phyloP scores from a whole-genome alignment of 2,797 vertebrate species.

The Enteromius radiatus region DNA sequence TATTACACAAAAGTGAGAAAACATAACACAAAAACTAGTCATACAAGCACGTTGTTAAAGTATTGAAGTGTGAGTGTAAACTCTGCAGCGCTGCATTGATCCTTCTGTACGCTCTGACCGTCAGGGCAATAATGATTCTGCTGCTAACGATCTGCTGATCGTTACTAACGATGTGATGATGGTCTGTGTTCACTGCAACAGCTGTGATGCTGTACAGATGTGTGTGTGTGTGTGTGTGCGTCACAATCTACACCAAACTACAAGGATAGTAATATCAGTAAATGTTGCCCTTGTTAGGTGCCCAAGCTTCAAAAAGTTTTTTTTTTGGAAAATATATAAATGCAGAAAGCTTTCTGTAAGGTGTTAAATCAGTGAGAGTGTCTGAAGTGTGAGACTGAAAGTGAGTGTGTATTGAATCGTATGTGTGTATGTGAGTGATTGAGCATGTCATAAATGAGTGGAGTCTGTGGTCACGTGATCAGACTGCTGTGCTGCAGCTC shows the following conservation, averaged over 20 bases:
- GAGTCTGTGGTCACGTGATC: slow-evolving; percentile 2
- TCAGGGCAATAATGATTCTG: background rate
- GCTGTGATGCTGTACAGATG: background rate
- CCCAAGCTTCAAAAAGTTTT: too few species aligned
- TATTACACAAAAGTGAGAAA: too few species aligned
- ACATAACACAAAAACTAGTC: too few species aligned
- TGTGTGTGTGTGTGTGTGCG: background rate
- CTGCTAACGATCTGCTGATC: slow-evolving; percentile 2
- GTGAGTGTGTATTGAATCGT: too few species aligned
- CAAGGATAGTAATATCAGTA: too few species aligned
- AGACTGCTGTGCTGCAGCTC: background rate
- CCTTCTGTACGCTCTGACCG: background rate
- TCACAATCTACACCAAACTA: fast-evolving
- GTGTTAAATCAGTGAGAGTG: too few species aligned
- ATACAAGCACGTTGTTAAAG: background rate
- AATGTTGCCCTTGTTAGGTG: too few species aligned
- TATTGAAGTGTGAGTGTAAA: background rate
- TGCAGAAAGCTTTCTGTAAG: too few species aligned
- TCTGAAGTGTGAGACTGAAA: too few species aligned
- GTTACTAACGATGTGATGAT: slow-evolving; percentile 1
- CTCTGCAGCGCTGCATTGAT: background rate
- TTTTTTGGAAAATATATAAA: too few species aligned
- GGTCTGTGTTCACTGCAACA: background rate
- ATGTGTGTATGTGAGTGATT: too few species aligned
- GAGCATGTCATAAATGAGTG: too few species aligned